Base-by-base conservation (phyloP, 1,140 invertebrate species). In the Thalassaphorura encarpata region DNA sequence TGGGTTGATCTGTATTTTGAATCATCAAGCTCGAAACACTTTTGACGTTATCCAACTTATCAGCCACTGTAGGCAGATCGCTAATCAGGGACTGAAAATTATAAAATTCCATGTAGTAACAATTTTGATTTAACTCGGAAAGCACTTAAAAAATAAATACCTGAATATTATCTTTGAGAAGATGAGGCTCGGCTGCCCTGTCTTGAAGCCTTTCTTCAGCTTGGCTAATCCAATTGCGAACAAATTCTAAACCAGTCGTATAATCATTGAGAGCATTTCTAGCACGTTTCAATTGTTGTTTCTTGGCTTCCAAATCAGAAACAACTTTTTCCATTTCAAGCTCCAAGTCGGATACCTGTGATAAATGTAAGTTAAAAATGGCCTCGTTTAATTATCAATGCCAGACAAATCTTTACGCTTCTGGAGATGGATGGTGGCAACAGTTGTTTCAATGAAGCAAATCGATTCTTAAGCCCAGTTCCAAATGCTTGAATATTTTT, bases 151-250 rank as follows among this genome's bases (percentile, higher is more conserved):
- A 23, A 5, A 23, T 11, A 21, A 24, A 15, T 67, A 75, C 73
- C 66, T 73, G 68, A 39, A 92, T 71, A 53, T 80, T 75, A 69
- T 91, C 84, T 70, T 84, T 83, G 61, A 91, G 77, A 31, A 78
- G 73, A 53, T 80, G 76, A 0, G 89, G 87, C 61, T 87, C 82
- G n/a, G 81, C 72, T 0, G 81, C 81, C 48, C 86, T 76, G 66
- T 91, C 86, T 67, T 89, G 81, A 15, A 91, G 79, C 61, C 85
- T 86, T 16, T 86, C 72, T 68, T 92, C 88, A 0, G 87, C 84
- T 42, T 83, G 77, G 36, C 83, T 78, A 29, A 92, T 76, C 89
- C 89, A 93, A 23, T 77, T 74, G 63, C 87, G 84, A 1, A 92
- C 77, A 53, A 82, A 80, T 58, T 90, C 87, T 6, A 89, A 81